Conservation (phyloP, 2,888 invertebrate species). For the Pristionchus fissidentatus region DNA sequence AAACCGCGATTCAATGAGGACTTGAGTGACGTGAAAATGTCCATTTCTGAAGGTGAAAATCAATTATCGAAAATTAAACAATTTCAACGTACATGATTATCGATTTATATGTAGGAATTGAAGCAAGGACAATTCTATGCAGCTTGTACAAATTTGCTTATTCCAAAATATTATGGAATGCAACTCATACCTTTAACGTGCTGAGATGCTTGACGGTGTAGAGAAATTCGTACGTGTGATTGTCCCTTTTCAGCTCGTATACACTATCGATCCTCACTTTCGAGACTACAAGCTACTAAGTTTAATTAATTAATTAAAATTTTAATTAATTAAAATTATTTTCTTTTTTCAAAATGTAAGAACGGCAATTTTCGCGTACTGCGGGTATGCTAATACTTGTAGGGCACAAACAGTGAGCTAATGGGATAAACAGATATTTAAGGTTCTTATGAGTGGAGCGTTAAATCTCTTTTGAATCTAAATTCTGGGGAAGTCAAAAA, state of each 20-base stretch:
- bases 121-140: no score
- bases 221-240: not conserved
- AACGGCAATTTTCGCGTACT: not conserved
- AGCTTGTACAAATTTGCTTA: not conserved
- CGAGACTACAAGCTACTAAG: not conserved
- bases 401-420: not conserved
- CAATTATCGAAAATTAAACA: no score
- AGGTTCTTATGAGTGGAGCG: no score
- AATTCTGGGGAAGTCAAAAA: no score
- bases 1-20: no score
- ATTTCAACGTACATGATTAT: no score
- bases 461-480: no score
- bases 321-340: not conserved
- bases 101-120: no score
- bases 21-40: no score
- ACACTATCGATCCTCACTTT: not conserved
- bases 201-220: conserved; percentile 21
- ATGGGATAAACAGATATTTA: no score
- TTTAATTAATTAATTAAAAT: not conserved
- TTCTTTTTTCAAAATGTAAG: not conserved
- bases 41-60: no score
- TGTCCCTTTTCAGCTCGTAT: not conserved
- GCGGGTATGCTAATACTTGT: not conserved
- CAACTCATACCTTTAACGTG: not conserved
- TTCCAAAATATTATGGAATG: not conserved